These are phyloP conservation scores for Diachrysia chrysitis DNA, from an alignment of 2,888 invertebrate species.

Conservation along the genomic window DNA sequence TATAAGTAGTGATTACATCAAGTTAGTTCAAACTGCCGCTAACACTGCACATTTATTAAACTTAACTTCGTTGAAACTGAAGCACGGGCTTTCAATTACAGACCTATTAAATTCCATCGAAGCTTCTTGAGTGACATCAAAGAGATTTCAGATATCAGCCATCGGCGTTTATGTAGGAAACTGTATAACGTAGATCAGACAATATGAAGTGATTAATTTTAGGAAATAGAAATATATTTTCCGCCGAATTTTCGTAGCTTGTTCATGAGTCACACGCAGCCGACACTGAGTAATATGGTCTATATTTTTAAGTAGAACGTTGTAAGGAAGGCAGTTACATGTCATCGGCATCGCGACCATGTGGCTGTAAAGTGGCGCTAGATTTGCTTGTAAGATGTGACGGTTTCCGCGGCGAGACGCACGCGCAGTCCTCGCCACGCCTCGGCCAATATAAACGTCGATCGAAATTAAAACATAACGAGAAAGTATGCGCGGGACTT, in stretches of 20 bases:
- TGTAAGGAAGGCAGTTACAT: slow-evolving; percentile 66
- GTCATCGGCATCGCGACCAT: slow-evolving; percentile 70
- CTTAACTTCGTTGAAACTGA: slow-evolving; percentile 13
- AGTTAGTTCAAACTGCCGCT: slow-evolving; percentile 15
- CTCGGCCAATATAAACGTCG: slow-evolving; percentile 83
- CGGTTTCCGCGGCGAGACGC: slow-evolving; percentile 74
- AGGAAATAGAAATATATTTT: slow-evolving; percentile 44
- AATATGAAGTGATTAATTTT: slow-evolving; percentile 42
- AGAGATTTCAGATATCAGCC: slow-evolving; percentile 25
- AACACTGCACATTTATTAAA: slow-evolving; percentile 19
- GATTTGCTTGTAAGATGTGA: slow-evolving; percentile 49
- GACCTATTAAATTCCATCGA: slow-evolving; percentile 9
- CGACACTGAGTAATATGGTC: slow-evolving; percentile 59
- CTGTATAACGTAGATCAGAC: slow-evolving; percentile 20
- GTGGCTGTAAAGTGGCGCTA: slow-evolving; percentile 56
- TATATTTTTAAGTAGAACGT: slow-evolving; percentile 52
- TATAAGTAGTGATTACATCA: slow-evolving; percentile 18
- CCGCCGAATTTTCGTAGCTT: slow-evolving; percentile 33
- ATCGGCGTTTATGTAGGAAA: slow-evolving; percentile 10
- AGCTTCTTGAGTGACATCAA: slow-evolving; percentile 17
- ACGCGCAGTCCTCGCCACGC: slow-evolving; percentile 81
- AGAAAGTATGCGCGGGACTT: slow-evolving; percentile 72
- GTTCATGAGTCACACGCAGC: slow-evolving; percentile 53
- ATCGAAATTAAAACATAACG: slow-evolving; percentile 79
- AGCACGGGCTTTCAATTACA: slow-evolving; percentile 9